A percentile compares a stretch with the other conserved stretches of the same genome.
Evolutionary conservation across 2,888 invertebrate species (phyloP).

Genomic region (Ligdia adustata): DNA sequence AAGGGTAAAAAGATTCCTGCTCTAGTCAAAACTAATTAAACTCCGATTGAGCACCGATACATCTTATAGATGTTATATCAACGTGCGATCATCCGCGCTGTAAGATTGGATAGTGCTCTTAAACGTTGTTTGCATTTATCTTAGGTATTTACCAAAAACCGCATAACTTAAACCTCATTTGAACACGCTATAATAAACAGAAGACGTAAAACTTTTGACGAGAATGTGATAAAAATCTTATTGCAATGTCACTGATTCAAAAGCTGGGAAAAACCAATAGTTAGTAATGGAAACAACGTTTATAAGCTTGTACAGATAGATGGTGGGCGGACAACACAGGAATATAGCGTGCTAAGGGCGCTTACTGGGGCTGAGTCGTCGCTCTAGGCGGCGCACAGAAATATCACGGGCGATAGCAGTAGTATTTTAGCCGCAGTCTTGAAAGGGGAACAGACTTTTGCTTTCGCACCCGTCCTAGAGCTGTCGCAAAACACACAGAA

Average conservation of each 20-base stretch:
- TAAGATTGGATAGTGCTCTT: constrained; percentile 27
- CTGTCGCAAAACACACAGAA: constrained; percentile 81
- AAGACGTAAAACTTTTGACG: no score
- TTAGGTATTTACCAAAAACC: no score
- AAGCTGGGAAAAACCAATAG: no score
- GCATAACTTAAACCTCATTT: no score
- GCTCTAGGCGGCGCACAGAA: constrained; percentile 88
- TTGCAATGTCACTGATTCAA: no score
- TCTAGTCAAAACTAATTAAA: no score
- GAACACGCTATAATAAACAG: no score
- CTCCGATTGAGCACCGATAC: no score
- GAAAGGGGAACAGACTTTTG: constrained; percentile 89
- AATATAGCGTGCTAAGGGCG: constrained; percentile 69
- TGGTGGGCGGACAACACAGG: constrained; percentile 58
- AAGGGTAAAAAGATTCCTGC: no score
- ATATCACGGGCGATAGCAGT: constrained; percentile 90
- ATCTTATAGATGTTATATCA: constrained; percentile 46
- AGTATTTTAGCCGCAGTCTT: constrained; percentile 90
- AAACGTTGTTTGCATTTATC: constrained; percentile 33
- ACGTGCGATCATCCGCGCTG: constrained; percentile 47
- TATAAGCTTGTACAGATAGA: constrained; percentile 21
- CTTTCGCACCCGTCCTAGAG: constrained; percentile 85
- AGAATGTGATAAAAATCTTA: no score
- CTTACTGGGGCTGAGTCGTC: constrained; percentile 65
- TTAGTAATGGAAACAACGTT: constrained; percentile 34